Evolutionary conservation across 2,888 invertebrate genomes (phyloP).

Genomic region (Homarus gammarus): DNA sequence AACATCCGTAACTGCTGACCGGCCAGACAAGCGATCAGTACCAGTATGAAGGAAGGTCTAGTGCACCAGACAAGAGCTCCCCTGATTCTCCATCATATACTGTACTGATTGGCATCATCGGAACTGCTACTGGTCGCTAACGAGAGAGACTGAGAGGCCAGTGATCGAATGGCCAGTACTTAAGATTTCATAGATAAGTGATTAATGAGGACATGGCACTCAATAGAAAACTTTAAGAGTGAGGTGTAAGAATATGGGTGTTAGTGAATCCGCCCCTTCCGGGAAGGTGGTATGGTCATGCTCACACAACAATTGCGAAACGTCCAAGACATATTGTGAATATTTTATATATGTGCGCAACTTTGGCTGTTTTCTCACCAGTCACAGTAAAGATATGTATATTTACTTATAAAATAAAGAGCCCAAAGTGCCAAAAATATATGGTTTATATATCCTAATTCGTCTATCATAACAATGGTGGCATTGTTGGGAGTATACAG

Average conservation of each 20-base stretch:
- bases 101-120: neutral
- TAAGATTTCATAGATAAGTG: neutral
- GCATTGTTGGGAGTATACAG: no score
- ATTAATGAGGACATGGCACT: neutral
- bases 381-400: conserved; percentile 62
- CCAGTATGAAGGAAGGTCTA: neutral
- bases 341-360: conserved; percentile 48
- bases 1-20: conserved; percentile 3
- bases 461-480: no score
- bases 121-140: no score
- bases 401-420: conserved; percentile 65
- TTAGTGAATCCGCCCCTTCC: neutral
- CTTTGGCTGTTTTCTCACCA: conserved; percentile 35
- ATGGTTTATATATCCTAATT: neutral
- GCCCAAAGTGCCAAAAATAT: conserved; percentile 42
- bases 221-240: neutral
- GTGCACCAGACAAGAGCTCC: neutral
- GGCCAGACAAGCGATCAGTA: neutral
- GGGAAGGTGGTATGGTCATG: neutral
- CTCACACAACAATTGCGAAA: conserved; percentile 15
- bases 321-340: conserved; percentile 33
- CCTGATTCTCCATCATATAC: no score
- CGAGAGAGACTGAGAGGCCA: conserved; percentile 17
- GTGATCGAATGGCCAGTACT: conserved; percentile 6
- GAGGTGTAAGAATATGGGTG: neutral